phyloP scores from a whole-genome alignment of 2,797 vertebrate genomes.

The Lycodopsis pacificus region DNA sequence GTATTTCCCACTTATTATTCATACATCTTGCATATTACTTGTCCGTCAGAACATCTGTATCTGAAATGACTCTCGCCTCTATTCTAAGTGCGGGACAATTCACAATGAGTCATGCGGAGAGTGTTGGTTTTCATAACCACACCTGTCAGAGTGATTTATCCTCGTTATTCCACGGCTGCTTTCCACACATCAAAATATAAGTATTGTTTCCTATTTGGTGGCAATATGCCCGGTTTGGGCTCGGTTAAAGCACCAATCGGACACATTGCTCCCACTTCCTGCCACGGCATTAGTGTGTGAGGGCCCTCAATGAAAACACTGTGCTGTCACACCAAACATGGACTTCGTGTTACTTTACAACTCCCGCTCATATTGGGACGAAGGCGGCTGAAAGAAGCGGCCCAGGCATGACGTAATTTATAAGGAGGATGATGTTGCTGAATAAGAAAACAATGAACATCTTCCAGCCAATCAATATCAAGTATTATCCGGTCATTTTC shows the following conservation, averaged over 20 bases:
- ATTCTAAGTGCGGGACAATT: constrained; percentile 10
- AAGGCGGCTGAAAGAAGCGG: background rate
- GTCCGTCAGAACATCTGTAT: constrained; percentile 10
- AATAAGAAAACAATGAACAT: background rate
- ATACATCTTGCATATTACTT: background rate
- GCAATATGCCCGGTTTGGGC: too few species aligned
- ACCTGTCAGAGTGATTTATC: constrained; percentile 22
- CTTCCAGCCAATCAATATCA: background rate
- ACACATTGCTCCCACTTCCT: constrained; percentile 7
- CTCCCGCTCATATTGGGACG: background rate
- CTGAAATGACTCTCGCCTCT: background rate
- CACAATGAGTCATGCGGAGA: constrained; percentile 14
- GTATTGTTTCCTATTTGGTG: constrained; percentile 15
- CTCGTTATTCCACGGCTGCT: background rate
- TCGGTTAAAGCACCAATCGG: background rate
- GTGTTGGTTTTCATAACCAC: constrained; percentile 18
- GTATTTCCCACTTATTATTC: background rate
- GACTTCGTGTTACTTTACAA: background rate
- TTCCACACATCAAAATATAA: constrained; percentile 10
- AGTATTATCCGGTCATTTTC: background rate
- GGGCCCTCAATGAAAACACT: background rate
- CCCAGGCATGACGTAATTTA: background rate
- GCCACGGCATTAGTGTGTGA: background rate
- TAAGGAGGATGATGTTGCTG: background rate
- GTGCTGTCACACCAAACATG: background rate